These are phyloP conservation scores for Macropodus opercularis DNA, from an alignment of 2,797 vertebrate genomes.

Conservation along the genomic window DNA sequence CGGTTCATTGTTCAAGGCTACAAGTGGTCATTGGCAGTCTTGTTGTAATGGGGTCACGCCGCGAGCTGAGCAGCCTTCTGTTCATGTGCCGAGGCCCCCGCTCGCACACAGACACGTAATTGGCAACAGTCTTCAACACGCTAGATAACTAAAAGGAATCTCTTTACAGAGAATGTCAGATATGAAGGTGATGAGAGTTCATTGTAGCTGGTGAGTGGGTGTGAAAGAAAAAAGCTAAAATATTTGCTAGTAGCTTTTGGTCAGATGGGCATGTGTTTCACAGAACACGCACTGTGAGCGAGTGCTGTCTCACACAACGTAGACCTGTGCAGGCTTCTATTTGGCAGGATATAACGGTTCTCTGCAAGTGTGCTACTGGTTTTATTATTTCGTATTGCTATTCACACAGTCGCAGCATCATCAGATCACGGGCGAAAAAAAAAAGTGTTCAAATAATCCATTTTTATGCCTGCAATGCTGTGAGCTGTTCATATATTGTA, in stretches of 20 bases:
- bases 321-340: background rate
- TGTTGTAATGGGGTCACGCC: slow-evolving; percentile 11
- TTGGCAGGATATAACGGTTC: background rate
- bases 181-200: background rate
- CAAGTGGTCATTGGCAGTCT: slow-evolving; percentile 34
- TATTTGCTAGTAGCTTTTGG: background rate
- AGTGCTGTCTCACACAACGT: background rate
- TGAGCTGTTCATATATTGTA: background rate
- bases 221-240: background rate
- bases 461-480: no score
- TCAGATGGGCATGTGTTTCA: background rate
- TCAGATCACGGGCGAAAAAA: background rate
- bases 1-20: slow-evolving; percentile 41
- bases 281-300: background rate
- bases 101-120: background rate
- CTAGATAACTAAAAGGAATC: background rate
- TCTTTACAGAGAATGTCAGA: background rate
- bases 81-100: slow-evolving; percentile 22
- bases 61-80: slow-evolving; percentile 47
- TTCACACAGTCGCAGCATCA: background rate
- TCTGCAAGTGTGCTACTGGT: no score
- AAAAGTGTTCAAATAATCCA: background rate
- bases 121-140: slow-evolving; percentile 22
- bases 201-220: background rate
- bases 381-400: background rate